These are phyloP conservation scores for Pseudoatta argentina DNA, from an alignment of 1,140 invertebrate species.

Conservation along the genomic window DNA sequence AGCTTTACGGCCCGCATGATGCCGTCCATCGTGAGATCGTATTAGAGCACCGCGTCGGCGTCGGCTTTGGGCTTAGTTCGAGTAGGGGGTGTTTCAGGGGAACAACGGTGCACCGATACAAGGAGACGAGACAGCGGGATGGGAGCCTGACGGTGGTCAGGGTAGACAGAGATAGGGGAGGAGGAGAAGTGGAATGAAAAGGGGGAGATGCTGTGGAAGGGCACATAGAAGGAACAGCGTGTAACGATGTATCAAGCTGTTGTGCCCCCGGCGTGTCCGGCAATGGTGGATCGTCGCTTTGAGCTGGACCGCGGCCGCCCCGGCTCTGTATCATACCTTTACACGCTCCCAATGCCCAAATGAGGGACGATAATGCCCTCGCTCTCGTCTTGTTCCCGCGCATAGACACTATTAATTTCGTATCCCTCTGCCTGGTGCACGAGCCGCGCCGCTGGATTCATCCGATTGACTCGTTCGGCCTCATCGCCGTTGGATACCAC, in stretches of 20 bases:
- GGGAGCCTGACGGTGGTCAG: constrained; percentile 33
- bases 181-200: neutral
- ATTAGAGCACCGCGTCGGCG: constrained; percentile 71
- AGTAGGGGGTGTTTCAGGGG: constrained; percentile 27
- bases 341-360: constrained; percentile 85
- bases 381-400: constrained; percentile 74
- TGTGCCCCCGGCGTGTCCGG: constrained; percentile 85
- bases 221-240: constrained; percentile 84
- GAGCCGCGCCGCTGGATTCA: constrained; percentile 69
- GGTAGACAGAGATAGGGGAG: constrained; percentile 31
- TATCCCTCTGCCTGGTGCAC: constrained; percentile 73
- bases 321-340: constrained; percentile 84
- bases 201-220: constrained; percentile 65
- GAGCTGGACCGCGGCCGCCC: constrained; percentile 80
- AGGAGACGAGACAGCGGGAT: constrained; percentile 12
- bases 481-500: constrained; percentile 51
- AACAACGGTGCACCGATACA: constrained; percentile 46
- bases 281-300: constrained; percentile 84
- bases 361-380: constrained; percentile 82
- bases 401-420: constrained; percentile 86
- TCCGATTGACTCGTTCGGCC: constrained; percentile 80
- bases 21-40: constrained; percentile 75
- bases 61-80: constrained; percentile 66
- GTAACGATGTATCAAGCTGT: constrained; percentile 86
- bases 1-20: constrained; percentile 72